Evolutionary conservation across 2,113 vertebrate genomes (phyloP).

Genomic region (Rhynchomys soricoides): DNA sequence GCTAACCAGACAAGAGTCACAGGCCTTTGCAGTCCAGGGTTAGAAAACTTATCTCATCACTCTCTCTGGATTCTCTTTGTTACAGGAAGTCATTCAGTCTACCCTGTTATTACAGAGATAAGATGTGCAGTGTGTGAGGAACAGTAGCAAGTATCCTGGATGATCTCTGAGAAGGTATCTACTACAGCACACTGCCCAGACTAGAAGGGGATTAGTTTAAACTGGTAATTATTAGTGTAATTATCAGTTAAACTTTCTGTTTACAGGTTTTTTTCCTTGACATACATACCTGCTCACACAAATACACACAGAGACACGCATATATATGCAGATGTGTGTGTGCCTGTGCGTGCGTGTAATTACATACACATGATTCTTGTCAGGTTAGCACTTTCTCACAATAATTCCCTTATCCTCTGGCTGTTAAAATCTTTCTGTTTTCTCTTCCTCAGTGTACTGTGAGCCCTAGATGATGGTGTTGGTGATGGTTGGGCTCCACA

Average conservation of each 20-base stretch:
- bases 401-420: neutral
- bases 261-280: neutral
- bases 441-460: neutral
- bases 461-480: too few species aligned
- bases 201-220: too few species aligned
- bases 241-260: neutral
- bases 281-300: too few species aligned
- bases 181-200: neutral
- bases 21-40: neutral
- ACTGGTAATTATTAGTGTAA: too few species aligned
- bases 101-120: neutral
- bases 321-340: fast-evolving
- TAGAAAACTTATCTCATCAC: neutral
- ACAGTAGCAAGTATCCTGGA: neutral
- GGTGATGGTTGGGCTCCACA: neutral
- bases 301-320: neutral
- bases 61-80: neutral
- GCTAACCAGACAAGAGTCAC: neutral
- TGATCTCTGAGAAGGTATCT: neutral
- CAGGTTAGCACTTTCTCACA: neutral
- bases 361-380: neutral
- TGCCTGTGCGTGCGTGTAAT: neutral
- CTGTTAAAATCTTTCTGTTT: neutral
- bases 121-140: neutral
- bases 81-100: neutral